These are phyloP conservation scores for Drosophila heteroneura DNA, from an alignment of 2,888 invertebrate species.

Conservation along the genomic window DNA sequence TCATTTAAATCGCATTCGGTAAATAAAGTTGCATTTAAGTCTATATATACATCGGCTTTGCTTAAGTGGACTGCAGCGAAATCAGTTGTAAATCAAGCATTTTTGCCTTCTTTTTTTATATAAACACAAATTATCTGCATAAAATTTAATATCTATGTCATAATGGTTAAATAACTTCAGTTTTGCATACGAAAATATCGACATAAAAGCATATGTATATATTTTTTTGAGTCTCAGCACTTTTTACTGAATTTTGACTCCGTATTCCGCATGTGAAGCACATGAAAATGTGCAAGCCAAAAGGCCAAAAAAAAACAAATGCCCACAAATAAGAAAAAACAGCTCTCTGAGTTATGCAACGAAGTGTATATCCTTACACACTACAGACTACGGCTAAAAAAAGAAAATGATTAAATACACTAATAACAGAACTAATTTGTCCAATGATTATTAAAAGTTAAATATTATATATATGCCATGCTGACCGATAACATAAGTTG, in stretches of 20 bases:
- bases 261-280: constrained; percentile 7
- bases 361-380: not conserved
- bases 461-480: not conserved
- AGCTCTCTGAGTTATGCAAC: not conserved
- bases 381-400: not conserved
- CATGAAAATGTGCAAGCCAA: constrained; percentile 17
- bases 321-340: not conserved
- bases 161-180: constrained; percentile 3
- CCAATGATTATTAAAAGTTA: not conserved
- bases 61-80: not conserved
- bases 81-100: not conserved
- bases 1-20: constrained; percentile 53
- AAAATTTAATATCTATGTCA: constrained; percentile 6
- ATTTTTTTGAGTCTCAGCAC: not conserved
- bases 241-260: constrained; percentile 5
- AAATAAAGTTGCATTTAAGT: constrained; percentile 41
- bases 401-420: not conserved
- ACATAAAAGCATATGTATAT: not conserved
- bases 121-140: not conserved
- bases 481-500: not conserved
- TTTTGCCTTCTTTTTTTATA: not conserved
- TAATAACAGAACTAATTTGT: not conserved
- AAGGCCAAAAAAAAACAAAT: constrained; percentile 15
- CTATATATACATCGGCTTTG: not conserved
- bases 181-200: not conserved